phyloP scores from a whole-genome alignment of 2,113 vertebrate species.

The Neoarius graeffei region DNA sequence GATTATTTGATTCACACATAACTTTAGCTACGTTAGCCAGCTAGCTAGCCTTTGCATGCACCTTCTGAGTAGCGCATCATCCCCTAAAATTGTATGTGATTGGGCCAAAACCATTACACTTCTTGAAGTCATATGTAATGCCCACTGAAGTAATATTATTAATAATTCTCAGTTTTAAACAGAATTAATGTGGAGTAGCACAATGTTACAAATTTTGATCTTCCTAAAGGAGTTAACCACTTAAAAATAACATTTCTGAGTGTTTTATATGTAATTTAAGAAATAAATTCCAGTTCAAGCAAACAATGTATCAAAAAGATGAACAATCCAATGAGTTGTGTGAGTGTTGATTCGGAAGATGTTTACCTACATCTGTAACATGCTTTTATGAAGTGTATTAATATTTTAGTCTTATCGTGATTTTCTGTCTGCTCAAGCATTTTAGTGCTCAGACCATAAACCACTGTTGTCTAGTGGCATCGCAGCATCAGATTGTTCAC shows the following conservation, averaged over 20 bases:
- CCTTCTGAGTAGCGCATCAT: background rate
- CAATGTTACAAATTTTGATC: background rate
- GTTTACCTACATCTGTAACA: background rate
- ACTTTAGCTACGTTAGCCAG: background rate
- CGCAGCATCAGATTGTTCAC: background rate
- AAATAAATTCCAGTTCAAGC: background rate
- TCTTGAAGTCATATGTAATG: background rate
- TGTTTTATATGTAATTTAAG: no score
- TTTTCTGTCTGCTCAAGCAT: constrained; percentile 7
- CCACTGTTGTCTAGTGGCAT: background rate
- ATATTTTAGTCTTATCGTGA: constrained; percentile 17
- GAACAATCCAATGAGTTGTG: background rate
- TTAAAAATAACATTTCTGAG: background rate
- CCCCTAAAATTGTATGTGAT: background rate
- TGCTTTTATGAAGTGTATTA: constrained; percentile 29
- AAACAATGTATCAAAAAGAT: background rate
- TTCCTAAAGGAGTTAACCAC: background rate
- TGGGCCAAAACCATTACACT: background rate
- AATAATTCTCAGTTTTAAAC: background rate
- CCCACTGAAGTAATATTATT: background rate
- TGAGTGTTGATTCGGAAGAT: background rate
- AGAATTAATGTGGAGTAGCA: background rate
- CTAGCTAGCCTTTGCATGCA: background rate
- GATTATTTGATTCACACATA: background rate
- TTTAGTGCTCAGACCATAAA: constrained; percentile 23